Evolutionary conservation across 2,888 invertebrate species (phyloP), one percentile per base, ranked within the genome.

Genomic region (Lampropteryx suffumata): DNA sequence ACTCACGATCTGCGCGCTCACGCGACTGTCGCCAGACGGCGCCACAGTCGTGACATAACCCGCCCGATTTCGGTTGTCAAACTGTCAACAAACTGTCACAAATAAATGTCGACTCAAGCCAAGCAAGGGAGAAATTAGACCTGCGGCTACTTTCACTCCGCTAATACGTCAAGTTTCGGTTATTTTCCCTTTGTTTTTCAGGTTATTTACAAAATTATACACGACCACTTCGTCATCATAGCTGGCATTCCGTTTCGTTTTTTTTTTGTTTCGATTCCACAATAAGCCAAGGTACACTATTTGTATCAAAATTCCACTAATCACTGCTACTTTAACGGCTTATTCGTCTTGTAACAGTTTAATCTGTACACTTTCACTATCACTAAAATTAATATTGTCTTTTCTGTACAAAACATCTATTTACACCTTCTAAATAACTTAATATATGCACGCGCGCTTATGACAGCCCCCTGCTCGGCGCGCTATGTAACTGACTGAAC

Each of bases 401-500:
- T 62, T 60, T 64, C 42, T 61, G 53, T 71, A 76, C 70, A 82
- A 77, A 79, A 72, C 68, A 70, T 71, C 61, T 82, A 79, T 74
- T 57, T 79, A 80, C 75, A 74, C 68, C 73, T 67, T 69, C 74
- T 72, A 79, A 78, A 78, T 78, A 79, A 81, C 76, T n/a, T 75
- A 77, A 77, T 70, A 44, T 84, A 81, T 73, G 72, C 73, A 72
- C 68, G 78, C 84, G 81, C 81, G 77, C 79, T 74, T 71, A 79
- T 77, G 72, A 76, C 56, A 55, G 61, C 49, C 8, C 61, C 77
- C 65, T 80, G 73, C 76, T 79, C 82, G 73, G 64, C 85, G 88
- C 87, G 79, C 64, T 77, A 82, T 79, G 82, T 79, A 84, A 24
- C 24, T 24, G 24, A 89, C 87, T 89, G 81, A 87, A 80, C 88